Evolutionary conservation across 2,113 vertebrate species (phyloP).

Genomic region (Rhabdornis inornatus): DNA sequence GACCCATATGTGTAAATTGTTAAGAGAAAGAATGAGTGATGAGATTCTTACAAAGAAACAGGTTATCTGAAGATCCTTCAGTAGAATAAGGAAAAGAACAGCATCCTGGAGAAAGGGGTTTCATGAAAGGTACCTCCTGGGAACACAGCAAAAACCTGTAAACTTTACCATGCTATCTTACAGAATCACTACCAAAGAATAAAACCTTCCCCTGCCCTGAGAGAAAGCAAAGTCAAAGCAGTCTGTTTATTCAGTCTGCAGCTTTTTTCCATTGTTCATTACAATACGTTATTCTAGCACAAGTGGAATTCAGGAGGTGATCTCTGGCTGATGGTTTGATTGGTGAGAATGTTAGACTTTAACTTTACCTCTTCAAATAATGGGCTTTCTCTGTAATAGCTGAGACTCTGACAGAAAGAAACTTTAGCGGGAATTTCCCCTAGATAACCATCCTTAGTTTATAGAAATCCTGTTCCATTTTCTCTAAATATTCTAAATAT

Average conservation of each 20-base stretch:
- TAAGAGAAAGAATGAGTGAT: not conserved
- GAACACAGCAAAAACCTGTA: not conserved
- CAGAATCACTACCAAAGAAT: not conserved
- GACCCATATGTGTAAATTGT: not conserved
- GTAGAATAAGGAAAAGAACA: not conserved
- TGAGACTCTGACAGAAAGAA: constrained; percentile 70
- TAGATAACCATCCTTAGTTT: constrained; percentile 66
- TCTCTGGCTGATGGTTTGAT: not conserved
- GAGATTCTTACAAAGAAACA: not conserved
- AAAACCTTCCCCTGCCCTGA: not conserved
- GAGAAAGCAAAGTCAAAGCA: not conserved
- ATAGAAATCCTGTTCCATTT: constrained; percentile 62
- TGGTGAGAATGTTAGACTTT: constrained; percentile 41
- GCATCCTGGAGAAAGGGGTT: not conserved
- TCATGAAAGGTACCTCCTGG: not conserved
- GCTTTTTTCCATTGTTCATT: constrained; percentile 56
- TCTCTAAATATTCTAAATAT: constrained; percentile 44
- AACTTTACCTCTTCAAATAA: constrained; percentile 47
- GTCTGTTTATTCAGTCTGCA: constrained; percentile 57
- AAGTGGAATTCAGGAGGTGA: constrained; percentile 36
- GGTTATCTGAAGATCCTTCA: not conserved
- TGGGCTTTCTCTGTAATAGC: constrained; percentile 49
- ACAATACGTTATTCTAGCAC: constrained; percentile 52
- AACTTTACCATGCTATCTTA: constrained; percentile 17
- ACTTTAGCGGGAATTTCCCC: constrained; percentile 73